Conservation (phyloP, 2,888 invertebrate species). For the Bruchidius siliquastri region DNA sequence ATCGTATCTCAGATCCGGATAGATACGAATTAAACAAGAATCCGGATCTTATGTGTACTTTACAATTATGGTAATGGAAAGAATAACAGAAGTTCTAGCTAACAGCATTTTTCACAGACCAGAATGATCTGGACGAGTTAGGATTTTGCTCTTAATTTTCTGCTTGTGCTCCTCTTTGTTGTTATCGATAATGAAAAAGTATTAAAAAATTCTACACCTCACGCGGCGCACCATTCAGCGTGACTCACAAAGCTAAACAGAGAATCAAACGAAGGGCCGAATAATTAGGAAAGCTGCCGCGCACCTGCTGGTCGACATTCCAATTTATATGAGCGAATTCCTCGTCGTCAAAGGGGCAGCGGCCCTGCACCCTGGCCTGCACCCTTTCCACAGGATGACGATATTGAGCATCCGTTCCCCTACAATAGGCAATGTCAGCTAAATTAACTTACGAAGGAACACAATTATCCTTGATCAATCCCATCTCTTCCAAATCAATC, state of each 20-base stretch:
- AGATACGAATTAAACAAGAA: no score
- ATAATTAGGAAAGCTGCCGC: not conserved
- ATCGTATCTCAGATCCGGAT: no score
- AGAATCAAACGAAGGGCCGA: not conserved
- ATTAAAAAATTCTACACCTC: not conserved
- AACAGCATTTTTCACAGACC: no score
- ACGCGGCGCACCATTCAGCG: not conserved
- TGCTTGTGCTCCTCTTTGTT: not conserved
- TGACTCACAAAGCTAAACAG: not conserved
- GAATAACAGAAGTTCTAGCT: no score
- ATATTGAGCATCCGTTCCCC: slow-evolving; percentile 3
- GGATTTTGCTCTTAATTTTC: no score
- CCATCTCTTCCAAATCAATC: slow-evolving; percentile 25
- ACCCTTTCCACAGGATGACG: not conserved
- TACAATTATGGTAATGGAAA: no score
- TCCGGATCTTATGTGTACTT: no score
- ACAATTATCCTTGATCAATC: slow-evolving; percentile 35
- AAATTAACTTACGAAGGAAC: slow-evolving; percentile 34
- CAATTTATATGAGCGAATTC: not conserved
- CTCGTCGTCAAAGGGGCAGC: not conserved
- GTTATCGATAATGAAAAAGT: not conserved
- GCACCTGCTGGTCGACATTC: not conserved
- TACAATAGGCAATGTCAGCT: slow-evolving; percentile 30
- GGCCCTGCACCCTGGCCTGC: not conserved
- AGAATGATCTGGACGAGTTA: no score